Conservation (phyloP, 2,797 vertebrate genomes). For the Microctenopoma lineatum region DNA sequence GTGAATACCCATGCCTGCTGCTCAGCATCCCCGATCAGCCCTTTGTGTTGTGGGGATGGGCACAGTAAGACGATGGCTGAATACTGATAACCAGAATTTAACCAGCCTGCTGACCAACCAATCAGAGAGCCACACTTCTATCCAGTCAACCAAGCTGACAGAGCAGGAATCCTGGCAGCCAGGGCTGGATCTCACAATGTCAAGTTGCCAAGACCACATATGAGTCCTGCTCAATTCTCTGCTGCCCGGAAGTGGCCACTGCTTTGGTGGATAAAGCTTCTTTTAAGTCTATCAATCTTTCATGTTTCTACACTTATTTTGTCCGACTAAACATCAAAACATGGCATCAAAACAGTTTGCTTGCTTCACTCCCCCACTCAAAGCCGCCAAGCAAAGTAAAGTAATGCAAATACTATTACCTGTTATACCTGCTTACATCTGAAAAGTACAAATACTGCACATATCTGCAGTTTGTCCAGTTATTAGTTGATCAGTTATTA, state of each 20-base stretch:
- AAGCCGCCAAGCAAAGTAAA: no score
- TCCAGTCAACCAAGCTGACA: constrained; percentile 52
- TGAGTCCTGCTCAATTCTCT: constrained; percentile 45
- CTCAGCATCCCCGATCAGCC: constrained; percentile 72
- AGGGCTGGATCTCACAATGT: constrained; percentile 24
- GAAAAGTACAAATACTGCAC: no score
- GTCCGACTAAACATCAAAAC: no score
- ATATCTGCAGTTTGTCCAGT: no score
- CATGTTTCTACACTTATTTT: no score
- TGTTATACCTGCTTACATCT: no score
- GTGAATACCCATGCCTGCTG: constrained; percentile 64
- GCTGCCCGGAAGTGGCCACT: constrained; percentile 45
- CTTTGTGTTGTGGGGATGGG: constrained; percentile 60
- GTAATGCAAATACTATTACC: no score
- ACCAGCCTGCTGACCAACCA: constrained; percentile 30
- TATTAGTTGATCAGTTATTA: no score
- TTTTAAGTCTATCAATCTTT: not conserved
- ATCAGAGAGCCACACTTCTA: constrained; percentile 47
- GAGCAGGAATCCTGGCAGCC: constrained; percentile 49
- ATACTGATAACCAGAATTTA: constrained; percentile 67
- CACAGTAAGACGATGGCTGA: constrained; percentile 61
- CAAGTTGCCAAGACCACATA: constrained; percentile 46
- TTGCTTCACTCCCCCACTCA: no score
- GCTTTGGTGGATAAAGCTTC: constrained; percentile 45
- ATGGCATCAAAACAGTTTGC: no score